phyloP scores from a whole-genome alignment of 2,113 vertebrate species.

The Gadus macrocephalus region DNA sequence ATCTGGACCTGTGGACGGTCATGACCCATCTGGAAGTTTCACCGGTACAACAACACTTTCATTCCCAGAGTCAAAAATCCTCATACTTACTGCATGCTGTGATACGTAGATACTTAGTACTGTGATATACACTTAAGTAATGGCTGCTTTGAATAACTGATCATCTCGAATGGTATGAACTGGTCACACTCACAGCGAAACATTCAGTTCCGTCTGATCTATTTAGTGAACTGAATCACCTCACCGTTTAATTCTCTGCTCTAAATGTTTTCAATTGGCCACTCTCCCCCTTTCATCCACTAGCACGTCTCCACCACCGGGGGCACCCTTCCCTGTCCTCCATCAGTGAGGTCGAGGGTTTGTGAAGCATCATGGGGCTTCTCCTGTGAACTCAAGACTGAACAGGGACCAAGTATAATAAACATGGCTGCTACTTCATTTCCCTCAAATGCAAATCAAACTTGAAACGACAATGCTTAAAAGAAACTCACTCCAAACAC shows the following conservation, averaged over 20 bases:
- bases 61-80: not conserved
- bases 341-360: slow-evolving; percentile 25
- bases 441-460: not conserved
- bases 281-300: not conserved
- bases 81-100: not conserved
- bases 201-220: too few relatives aligned
- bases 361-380: not conserved
- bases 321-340: slow-evolving; percentile 22
- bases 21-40: not conserved
- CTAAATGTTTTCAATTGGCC: not conserved
- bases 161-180: too few relatives aligned
- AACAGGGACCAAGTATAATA: not conserved
- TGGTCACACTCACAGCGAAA: too few relatives aligned
- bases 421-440: not conserved
- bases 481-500: slow-evolving; percentile 20
- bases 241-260: too few relatives aligned
- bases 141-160: too few relatives aligned
- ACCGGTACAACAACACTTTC: not conserved
- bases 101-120: too few relatives aligned
- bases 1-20: too few relatives aligned
- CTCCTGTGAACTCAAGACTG: not conserved
- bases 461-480: not conserved
- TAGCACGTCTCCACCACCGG: slow-evolving; percentile 61
- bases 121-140: too few relatives aligned
- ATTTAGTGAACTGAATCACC: too few relatives aligned